Conservation (phyloP, 2,888 invertebrate genomes). For the Alloscopus bannaensis region DNA sequence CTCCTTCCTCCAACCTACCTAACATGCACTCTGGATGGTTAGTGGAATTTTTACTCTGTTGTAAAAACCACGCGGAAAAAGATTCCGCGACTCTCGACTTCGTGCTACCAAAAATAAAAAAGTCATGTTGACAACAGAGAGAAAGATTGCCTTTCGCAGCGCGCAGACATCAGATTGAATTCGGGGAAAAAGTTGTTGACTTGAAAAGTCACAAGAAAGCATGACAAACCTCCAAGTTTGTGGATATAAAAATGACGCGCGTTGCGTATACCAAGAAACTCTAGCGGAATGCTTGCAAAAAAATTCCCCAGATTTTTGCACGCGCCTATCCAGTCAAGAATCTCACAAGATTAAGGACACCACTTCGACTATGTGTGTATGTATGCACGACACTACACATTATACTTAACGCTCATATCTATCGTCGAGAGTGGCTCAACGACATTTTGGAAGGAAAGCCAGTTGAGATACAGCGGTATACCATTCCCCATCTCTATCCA, state of each 20-base stretch:
- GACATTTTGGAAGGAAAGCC: too few relatives aligned
- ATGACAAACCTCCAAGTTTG: too few relatives aligned
- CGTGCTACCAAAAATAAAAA: not conserved
- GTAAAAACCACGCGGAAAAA: not conserved
- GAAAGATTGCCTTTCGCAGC: slow-evolving; percentile 27
- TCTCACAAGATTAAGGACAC: slow-evolving; percentile 56
- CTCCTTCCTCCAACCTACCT: not conserved
- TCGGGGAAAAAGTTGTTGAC: slow-evolving; percentile 32
- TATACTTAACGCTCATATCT: not conserved
- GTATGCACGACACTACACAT: not conserved
- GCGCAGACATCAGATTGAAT: slow-evolving; percentile 54
- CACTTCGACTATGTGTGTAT: not conserved
- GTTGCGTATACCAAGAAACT: slow-evolving; percentile 3
- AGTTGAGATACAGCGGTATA: too few relatives aligned
- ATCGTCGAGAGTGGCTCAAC: too few relatives aligned
- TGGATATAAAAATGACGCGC: slow-evolving; percentile 1
- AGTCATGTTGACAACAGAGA: slow-evolving; percentile 4
- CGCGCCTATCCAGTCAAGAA: slow-evolving; percentile 55
- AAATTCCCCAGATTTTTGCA: slow-evolving; percentile 66
- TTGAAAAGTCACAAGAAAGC: too few relatives aligned
- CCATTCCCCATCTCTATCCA: too few relatives aligned
- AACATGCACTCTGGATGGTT: not conserved
- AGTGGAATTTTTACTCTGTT: too few relatives aligned
- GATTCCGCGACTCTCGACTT: too few relatives aligned
- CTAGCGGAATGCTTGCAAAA: slow-evolving; percentile 58